Base-by-base conservation (phyloP, 2,888 invertebrate species). In the Agapostemon virescens region DNA sequence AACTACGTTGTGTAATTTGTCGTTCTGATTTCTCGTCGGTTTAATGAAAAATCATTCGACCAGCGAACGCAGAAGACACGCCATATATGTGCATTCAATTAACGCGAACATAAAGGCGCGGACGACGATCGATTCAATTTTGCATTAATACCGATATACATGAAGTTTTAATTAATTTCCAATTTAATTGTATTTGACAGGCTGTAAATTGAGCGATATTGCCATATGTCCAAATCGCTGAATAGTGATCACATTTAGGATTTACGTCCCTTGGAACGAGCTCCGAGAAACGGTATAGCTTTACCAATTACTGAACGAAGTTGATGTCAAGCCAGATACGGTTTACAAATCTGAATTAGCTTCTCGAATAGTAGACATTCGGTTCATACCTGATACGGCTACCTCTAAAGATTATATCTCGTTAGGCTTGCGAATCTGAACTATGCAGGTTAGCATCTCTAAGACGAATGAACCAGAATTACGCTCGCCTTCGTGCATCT, bases 351-450 rank as follows among this genome's bases (percentile, higher is more conserved):
- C 76, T 79, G 83, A 75, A 83, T 79, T 76, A 79, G 55, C 63
- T 70, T 75, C 73, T 75, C 67, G 83, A 75, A 67, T 74, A 26
- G 82, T 64, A 75, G 79, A 83, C 69, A 52, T 79, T 75, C 78
- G 79, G 64, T 55, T 80, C 80, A 74, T 81, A 81, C 74, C 71
- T 75, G 82, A 33, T 49, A 49, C 45, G 45, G 9, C 17, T 23
- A 49, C 15, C 76, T 61, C 61, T 26, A 30, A 72, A 71, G 82
- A 82, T 83, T 82, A 74, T 71, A 78, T 67, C 71, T 78, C 58
- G 83, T 83, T 78, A 82, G 74, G 68, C 67, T 67, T 68, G 68
- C 66, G 71, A 78, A 83, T 78, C 70, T 82, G 66, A 82, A 82
- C 83, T 75, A 78, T 78, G 78, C 66, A 45, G 70, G 74, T 61